Evolutionary conservation across 2,888 invertebrate genomes (phyloP).

Genomic region (Troides oblongomaculatus): DNA sequence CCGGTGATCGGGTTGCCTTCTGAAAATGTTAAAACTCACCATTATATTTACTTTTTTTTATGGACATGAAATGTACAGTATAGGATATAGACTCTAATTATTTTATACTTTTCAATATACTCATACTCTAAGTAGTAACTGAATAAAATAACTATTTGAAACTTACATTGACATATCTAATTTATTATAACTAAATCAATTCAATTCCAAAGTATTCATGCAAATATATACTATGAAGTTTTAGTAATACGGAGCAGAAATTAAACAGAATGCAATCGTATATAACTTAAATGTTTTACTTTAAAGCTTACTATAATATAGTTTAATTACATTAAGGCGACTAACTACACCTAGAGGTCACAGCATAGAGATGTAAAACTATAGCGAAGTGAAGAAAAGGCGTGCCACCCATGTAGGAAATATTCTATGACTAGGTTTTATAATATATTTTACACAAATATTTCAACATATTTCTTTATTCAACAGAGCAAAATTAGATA

Average conservation of each 20-base stretch:
- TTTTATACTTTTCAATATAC: background rate
- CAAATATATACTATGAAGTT: slow-evolving; percentile 1
- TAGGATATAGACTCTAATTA: background rate
- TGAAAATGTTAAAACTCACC: slow-evolving; percentile 50
- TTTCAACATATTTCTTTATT: background rate
- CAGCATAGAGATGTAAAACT: slow-evolving; percentile 4
- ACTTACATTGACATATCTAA: slow-evolving; percentile 6
- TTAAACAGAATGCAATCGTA: background rate
- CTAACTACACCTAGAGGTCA: slow-evolving; percentile 20
- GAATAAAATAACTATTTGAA: slow-evolving; percentile 4
- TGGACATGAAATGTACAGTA: background rate
- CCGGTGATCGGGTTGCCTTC: slow-evolving; percentile 81
- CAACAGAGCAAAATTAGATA: too few species aligned
- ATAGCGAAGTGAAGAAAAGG: slow-evolving; percentile 15
- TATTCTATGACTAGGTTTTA: slow-evolving; percentile 10
- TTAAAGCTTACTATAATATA: slow-evolving; percentile 15
- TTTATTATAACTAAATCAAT: slow-evolving; percentile 3
- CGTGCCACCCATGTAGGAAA: slow-evolving; percentile 7
- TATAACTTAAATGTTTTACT: slow-evolving; percentile 1
- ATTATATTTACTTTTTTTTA: slow-evolving; percentile 2
- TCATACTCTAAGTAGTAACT: background rate
- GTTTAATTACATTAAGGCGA: slow-evolving; percentile 5
- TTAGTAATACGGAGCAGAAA: slow-evolving; percentile 4
- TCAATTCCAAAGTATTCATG: slow-evolving; percentile 13
- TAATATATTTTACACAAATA: slow-evolving; percentile 10